Percentiles rank a stretch among this genome's conserved stretches.
Evolutionary conservation across 2,113 vertebrate species (phyloP).

Genomic region (Ochotona princeps): DNA sequence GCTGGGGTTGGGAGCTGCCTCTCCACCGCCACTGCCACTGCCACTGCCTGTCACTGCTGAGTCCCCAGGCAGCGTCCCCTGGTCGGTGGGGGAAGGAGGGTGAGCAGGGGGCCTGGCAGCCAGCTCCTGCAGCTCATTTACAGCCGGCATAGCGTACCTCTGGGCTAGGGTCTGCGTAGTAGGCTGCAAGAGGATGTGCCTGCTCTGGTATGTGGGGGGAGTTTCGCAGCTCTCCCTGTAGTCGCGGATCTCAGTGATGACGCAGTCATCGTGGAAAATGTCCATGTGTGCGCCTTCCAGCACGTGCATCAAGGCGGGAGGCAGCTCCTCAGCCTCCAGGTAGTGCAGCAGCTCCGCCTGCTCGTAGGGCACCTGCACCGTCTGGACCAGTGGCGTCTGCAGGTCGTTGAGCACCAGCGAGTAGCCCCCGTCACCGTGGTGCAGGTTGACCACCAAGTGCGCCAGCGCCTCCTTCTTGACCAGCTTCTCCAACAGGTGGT

Average conservation of each 20-base stretch:
- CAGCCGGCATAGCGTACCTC: conserved; percentile 92
- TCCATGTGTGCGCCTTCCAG: conserved; percentile 95
- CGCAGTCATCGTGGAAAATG: conserved; percentile 96
- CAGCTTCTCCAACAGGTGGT: conserved; percentile 97
- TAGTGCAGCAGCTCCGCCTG: conserved; percentile 93
- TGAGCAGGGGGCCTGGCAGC: no score
- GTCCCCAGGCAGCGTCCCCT: no score
- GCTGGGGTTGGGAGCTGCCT: conserved; percentile 86
- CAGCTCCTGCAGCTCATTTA: conserved; percentile 74
- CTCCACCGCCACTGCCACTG: conserved; percentile 89
- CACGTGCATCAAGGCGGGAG: conserved; percentile 94
- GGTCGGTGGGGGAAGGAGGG: no score
- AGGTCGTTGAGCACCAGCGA: conserved; percentile 95
- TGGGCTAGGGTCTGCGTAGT: conserved; percentile 95
- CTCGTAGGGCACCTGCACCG: conserved; percentile 94
- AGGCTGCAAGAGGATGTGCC: conserved; percentile 93
- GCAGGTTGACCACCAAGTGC: conserved; percentile 95
- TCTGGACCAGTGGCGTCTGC: conserved; percentile 92
- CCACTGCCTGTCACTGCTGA: no score
- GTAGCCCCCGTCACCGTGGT: conserved; percentile 95
- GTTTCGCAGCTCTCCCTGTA: conserved; percentile 91
- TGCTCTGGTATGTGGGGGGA: conserved; percentile 91
- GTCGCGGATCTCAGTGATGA: conserved; percentile 96
- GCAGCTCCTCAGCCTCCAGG: conserved; percentile 94
- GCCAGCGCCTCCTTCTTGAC: conserved; percentile 93